Base-by-base conservation (phyloP, 2,113 vertebrate genomes). In the Myrmecophaga tridactyla region DNA sequence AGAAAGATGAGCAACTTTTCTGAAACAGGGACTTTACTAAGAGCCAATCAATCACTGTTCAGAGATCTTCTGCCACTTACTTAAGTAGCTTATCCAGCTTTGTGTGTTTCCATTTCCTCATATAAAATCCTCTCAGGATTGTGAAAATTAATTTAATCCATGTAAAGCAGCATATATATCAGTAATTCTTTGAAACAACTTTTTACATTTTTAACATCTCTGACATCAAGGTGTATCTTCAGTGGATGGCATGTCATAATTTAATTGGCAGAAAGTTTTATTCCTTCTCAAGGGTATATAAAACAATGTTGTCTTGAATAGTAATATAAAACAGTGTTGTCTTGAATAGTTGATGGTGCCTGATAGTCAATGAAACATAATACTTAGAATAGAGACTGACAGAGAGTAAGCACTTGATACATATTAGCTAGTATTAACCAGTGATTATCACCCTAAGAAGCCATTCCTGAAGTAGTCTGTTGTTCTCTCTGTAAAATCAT, bases 291-390 rank as follows among this genome's bases (percentile, higher is more conserved):
- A 43, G 27, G 39, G 62, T 73, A 56, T 9, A 15, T 77, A 93
- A 83, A 82, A 39, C 63, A 62, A 62, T n/a, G 21, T 3, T 85
- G 3, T 73, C n/a, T 84, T 78, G 17, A 90, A 62, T 89, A 93
- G 56, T 58, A n/a, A 56, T 9, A 15, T 77, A 93, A 83, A 82
- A 39, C 63, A 62, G 53, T n/a, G 21, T 3, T 85, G 3, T 73
- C n/a, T 84, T 78, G 17, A 90, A 62, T 89, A 93, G 56, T 58
- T 84, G 46, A 84, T 91, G 51, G 21, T 95, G 60, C 20, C n/a
- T 85, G 90, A 82, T 72, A 85, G 80, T 94, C 83, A 91, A 34
- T 94, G 67, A 89, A 77, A 77, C 72, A n/a, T 41, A 72, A 39
- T 63, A 67, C 46, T 92, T 82, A 65, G 1, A 93, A 90, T 8